phyloP scores from a whole-genome alignment of 2,797 vertebrate genomes.

The Denticeps clupeoides region DNA sequence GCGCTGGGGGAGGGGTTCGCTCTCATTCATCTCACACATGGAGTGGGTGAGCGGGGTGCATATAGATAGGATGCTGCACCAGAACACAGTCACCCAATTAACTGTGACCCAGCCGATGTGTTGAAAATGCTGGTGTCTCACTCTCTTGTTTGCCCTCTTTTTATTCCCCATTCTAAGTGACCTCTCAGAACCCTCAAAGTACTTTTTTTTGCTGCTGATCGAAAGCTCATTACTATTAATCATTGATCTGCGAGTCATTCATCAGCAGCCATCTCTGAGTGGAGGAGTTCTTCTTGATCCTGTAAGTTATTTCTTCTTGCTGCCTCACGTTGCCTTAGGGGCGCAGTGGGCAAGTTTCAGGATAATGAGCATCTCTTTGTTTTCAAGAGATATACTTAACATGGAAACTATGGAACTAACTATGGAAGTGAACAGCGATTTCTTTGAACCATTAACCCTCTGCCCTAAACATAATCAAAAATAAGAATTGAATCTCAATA shows the following conservation, averaged over 20 bases:
- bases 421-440: no score
- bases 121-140: not conserved
- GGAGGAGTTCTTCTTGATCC: not conserved
- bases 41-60: conserved; percentile 1
- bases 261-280: conserved; percentile 1
- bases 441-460: no score
- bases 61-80: not conserved
- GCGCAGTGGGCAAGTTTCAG: not conserved
- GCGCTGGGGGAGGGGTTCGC: not conserved
- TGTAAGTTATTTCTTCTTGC: not conserved
- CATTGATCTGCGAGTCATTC: conserved; percentile 5
- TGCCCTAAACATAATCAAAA: no score
- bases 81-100: not conserved
- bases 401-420: no score
- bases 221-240: conserved; percentile 2
- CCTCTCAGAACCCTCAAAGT: no score
- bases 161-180: no score
- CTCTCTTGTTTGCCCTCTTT: not conserved
- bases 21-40: not conserved
- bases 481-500: no score
- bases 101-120: not conserved
- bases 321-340: not conserved
- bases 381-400: no score
- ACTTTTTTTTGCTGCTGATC: not conserved
- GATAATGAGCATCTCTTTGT: no score